Evolutionary conservation across 2,888 invertebrate species (phyloP), one percentile per base, ranked within the genome.

Genomic region (Hofmannophila pseudospretella): DNA sequence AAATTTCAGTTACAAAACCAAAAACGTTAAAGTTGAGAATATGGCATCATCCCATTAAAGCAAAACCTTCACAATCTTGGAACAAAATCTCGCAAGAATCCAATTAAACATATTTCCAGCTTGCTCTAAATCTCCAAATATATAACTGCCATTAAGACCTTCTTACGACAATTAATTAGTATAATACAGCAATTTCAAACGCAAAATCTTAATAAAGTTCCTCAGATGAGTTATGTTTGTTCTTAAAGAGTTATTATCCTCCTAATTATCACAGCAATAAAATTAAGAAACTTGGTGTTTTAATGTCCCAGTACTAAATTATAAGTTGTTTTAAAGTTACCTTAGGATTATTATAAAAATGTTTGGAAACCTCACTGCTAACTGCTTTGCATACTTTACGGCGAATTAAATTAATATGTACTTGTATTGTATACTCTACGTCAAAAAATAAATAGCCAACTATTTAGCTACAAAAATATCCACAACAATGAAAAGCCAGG

Each of bases 91-190:
- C n/a, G n/a, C n/a, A n/a, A n/a, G n/a, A n/a, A 11, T 4, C 27
- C 27, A 27, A 27, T 27, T 27, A 27, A n/a, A 27, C 11, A 12
- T 27, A 27, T 10, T n/a, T 11, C 27, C 27, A 27, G 10, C 12
- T 20, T 31, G 49, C 55, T 58, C 51, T 49, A 71, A 72, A 75
- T 74, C 75, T 64, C 51, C 40, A 64, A 66, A 74, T 68, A 67
- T 71, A 75, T 68, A 63, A 67, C 61, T 53, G 49, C 75, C 69
- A 76, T 84, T 77, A 82, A 69, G 65, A 62, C 63, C 62, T 72
- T 62, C 73, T 82, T 74, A 77, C 49, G 57, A 70, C 77, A 78
- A 84, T 86, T 85, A 85, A 86, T 85, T 84, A 76, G 75, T 81
- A 76, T 84, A 85, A 85, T 82, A 76, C 80, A 67, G 77, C 76